Conservation (phyloP, 2,113 vertebrate genomes). For the Lichenostomus cassidix region DNA sequence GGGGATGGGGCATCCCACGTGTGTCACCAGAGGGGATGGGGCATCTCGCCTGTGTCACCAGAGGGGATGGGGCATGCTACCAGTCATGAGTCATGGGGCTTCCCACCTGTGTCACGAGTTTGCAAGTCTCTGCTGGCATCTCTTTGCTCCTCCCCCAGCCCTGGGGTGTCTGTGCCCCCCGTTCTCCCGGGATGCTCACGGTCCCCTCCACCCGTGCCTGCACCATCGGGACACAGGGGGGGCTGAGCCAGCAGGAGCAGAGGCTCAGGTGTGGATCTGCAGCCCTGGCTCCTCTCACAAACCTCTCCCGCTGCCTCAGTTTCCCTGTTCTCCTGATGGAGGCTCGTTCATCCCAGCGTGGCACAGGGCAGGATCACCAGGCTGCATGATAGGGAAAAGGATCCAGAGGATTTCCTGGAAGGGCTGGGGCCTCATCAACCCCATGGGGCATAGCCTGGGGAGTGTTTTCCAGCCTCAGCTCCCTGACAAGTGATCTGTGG, state of each 20-base stretch:
- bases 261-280: not conserved
- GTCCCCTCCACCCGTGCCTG: rapidly evolving
- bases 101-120: not conserved
- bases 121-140: not conserved
- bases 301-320: not conserved
- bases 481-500: rapidly evolving
- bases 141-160: not conserved
- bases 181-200: rapidly evolving
- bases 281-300: not conserved
- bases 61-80: too few species aligned
- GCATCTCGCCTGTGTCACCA: not conserved
- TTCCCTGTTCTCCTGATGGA: not conserved
- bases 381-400: rapidly evolving
- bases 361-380: not conserved
- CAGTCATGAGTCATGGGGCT: too few species aligned
- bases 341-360: not conserved
- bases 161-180: not conserved
- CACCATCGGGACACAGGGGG: rapidly evolving
- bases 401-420: not conserved
- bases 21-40: not conserved
- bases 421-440: not conserved
- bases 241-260: not conserved
- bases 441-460: rapidly evolving
- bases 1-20: not conserved
- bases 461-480: not conserved